phyloP scores from a whole-genome alignment of 1,140 invertebrate species.

The Homarus americanus region DNA sequence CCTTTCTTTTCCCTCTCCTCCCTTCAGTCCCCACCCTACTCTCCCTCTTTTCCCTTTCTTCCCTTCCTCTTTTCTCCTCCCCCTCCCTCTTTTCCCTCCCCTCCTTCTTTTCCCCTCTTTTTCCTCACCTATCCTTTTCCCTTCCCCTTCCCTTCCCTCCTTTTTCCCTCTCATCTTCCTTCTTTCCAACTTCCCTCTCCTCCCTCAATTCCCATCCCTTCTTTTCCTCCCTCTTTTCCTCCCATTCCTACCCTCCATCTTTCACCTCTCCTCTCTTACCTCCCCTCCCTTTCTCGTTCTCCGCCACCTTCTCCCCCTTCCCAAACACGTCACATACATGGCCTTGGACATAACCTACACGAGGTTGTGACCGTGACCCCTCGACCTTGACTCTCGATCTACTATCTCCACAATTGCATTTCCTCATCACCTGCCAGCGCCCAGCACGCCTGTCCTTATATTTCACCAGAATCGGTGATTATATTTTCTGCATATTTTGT shows the following conservation, averaged over 20 bases:
- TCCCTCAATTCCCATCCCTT: not conserved
- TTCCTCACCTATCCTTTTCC: not conserved
- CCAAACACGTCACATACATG: no score
- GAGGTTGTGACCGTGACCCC: no score
- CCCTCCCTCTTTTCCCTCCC: not conserved
- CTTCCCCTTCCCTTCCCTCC: not conserved
- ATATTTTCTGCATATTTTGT: no score
- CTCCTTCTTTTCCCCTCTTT: conserved; percentile 1
- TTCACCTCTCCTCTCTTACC: not conserved
- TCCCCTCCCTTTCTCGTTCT: conserved; percentile 2
- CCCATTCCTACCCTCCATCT: not conserved
- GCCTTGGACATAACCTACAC: no score
- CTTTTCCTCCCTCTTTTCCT: not conserved
- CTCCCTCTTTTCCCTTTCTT: not conserved
- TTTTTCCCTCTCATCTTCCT: not conserved
- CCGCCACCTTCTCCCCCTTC: not conserved
- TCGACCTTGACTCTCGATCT: no score
- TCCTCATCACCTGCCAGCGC: no score
- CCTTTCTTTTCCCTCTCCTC: no score
- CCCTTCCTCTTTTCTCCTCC: not conserved
- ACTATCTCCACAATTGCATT: no score
- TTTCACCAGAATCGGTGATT: no score
- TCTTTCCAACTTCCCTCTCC: not conserved
- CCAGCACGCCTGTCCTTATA: no score
- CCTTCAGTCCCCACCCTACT: no score